Percentiles rank a stretch among this genome's conserved stretches.
Evolutionary conservation across 1,140 invertebrate genomes (phyloP).

Genomic region (Vanessa tameamea): DNA sequence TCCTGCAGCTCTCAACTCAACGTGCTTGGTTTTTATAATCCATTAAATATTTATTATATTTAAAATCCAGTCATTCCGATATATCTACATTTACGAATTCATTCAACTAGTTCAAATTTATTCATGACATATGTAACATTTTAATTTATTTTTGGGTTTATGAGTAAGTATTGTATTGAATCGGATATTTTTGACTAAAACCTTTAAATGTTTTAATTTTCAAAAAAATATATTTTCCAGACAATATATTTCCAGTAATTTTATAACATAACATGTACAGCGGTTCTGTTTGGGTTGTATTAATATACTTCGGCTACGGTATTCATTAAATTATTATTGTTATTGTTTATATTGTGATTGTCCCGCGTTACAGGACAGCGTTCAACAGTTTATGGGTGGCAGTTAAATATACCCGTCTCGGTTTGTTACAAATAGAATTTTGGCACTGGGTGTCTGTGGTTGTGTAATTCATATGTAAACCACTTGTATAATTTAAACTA

Average conservation of each 20-base stretch:
- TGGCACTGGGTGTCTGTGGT: slow-evolving; percentile 76
- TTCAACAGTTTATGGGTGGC: slow-evolving; percentile 77
- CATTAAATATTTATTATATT: not conserved
- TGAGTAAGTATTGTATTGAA: too few species aligned
- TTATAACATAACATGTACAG: not conserved
- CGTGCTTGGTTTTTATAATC: not conserved
- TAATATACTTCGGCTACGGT: too few species aligned
- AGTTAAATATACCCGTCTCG: slow-evolving; percentile 80
- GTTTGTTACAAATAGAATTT: slow-evolving; percentile 80
- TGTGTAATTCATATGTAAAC: slow-evolving; percentile 78
- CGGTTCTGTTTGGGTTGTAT: too few species aligned
- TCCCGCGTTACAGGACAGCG: slow-evolving; percentile 52
- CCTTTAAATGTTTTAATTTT: too few species aligned
- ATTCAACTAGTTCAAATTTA: too few species aligned
- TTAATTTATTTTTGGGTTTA: too few species aligned
- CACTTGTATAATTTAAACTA: slow-evolving; percentile 72
- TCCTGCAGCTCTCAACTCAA: not conserved
- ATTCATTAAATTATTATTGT: not conserved
- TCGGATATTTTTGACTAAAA: too few species aligned
- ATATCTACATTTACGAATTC: too few species aligned
- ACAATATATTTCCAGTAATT: not conserved
- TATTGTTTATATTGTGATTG: slow-evolving; percentile 45
- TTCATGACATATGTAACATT: too few species aligned
- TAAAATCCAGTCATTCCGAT: not conserved
- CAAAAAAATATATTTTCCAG: too few species aligned